A percentile compares a stretch with the other conserved stretches of the same genome.
Conservation (phyloP, 2,113 vertebrate species). For the Vidua chalybeata region DNA sequence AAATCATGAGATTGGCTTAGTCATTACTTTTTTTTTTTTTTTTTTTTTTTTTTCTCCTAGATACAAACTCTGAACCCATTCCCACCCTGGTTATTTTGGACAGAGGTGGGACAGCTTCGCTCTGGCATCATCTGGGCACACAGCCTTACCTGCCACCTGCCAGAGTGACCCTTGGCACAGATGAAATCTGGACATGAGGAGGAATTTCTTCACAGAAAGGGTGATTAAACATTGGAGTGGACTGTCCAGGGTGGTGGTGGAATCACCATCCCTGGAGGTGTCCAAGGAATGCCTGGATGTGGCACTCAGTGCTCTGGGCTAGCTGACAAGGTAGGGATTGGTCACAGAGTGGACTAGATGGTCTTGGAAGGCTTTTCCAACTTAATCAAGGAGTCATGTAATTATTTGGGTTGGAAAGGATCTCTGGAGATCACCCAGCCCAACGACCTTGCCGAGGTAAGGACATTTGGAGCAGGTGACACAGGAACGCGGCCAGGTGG, state of each 20-base stretch:
- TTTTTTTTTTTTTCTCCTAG: neutral
- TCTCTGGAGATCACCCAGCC: neutral
- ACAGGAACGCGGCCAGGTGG: neutral
- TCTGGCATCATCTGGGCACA: fast-evolving
- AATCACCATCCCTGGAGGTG: neutral
- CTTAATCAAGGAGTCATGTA: neutral
- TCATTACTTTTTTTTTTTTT: neutral
- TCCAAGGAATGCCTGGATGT: neutral
- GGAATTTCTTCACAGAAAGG: neutral
- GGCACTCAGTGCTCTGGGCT: neutral
- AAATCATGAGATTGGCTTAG: neutral
- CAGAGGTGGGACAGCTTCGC: fast-evolving
- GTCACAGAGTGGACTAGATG: neutral
- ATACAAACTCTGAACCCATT: neutral
- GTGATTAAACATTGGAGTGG: neutral
- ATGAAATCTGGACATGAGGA: neutral
- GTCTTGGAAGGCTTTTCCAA: neutral
- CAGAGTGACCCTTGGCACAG: fast-evolving
- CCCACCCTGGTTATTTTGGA: neutral
- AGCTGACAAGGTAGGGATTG: neutral
- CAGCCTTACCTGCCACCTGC: neutral
- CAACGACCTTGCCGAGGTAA: neutral
- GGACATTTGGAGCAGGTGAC: neutral
- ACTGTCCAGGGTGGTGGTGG: neutral
- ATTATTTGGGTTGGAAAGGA: neutral